phyloP scores from a whole-genome alignment of 2,888 invertebrate genomes.

The Stenotaenia linearis region DNA sequence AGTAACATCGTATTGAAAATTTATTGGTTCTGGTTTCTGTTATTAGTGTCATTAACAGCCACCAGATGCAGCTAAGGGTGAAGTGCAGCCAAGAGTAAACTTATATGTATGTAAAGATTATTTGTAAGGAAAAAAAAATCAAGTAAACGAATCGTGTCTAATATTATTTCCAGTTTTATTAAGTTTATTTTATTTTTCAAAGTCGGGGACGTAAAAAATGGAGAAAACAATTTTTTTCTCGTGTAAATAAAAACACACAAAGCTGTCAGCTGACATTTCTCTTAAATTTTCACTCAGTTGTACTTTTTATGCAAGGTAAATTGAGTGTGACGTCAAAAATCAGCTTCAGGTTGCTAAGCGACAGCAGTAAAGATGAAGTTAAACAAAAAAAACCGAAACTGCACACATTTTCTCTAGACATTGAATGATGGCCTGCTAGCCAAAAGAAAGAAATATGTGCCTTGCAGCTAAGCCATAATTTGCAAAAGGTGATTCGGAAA shows the following conservation, averaged over 20 bases:
- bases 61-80: slow-evolving; percentile 21
- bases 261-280: background rate
- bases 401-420: slow-evolving; percentile 8
- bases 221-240: background rate
- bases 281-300: background rate
- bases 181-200: background rate
- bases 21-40: slow-evolving; percentile 20
- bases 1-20: background rate
- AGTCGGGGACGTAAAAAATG: background rate
- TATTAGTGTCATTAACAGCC: slow-evolving; percentile 12
- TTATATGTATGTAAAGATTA: background rate
- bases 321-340: slow-evolving; percentile 24
- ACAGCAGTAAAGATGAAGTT: slow-evolving; percentile 14
- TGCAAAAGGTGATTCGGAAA: slow-evolving; percentile 24
- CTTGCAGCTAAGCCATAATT: slow-evolving; percentile 26
- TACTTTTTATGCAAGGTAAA: background rate
- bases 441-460: slow-evolving; percentile 17
- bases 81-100: background rate
- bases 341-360: slow-evolving; percentile 5
- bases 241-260: background rate
- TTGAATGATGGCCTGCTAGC: slow-evolving; percentile 20
- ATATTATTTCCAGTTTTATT: background rate
- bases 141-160: background rate
- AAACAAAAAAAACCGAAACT: slow-evolving; percentile 9
- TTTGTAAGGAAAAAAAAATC: background rate